Evolutionary conservation across 2,113 vertebrate species (phyloP), one percentile per base, ranked within the genome.

Genomic region (Perca flavescens): DNA sequence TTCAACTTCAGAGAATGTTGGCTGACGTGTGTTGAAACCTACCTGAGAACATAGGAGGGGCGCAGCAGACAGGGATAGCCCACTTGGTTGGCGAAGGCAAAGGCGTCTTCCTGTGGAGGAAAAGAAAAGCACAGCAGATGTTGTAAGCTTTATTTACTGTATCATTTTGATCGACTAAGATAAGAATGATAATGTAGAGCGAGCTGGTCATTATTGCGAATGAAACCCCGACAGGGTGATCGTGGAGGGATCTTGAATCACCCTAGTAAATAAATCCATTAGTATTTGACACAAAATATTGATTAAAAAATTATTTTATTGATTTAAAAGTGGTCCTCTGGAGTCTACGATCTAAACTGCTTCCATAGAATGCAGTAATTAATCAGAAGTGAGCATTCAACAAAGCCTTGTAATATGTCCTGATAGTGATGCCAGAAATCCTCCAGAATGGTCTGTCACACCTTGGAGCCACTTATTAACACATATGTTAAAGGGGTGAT

Each of bases 1-100:
- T 57, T 19, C 4, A 52, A 16, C 8, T 31, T 22, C 13, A 47
- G 4, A 25, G 25, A 16, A 43, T 61, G 50, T 64, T 62, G 56
- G 7, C 47, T 15, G 28, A 25, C 1, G 25, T 40, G 28, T 22
- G 21, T 43, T 73, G 7, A 80, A 58, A 25, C 83, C 96, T 94
- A 99, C 97, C 97, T 99, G 73, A 99, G 93, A 47, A 99, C 97
- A 65, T 98, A 99, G 14, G 98, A 99, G 80, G 97, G 98, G 50
- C 97, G 96, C 91, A 99, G 92, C 74, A 99, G 95, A 80, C 98
- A 99, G 0, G 98, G 98, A 60, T 98, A 99, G 52, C 96, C 94
- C 88, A 98, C 96, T 62, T 95, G 93, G 47, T 93, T 93, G 53
- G 97, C 96, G 80, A 99, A 99, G 49, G 96, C 84, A 90, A 97